A percentile compares a stretch with the other conserved stretches of the same genome.
Conservation (phyloP, 1,140 invertebrate species). For the Cydia splendana region DNA sequence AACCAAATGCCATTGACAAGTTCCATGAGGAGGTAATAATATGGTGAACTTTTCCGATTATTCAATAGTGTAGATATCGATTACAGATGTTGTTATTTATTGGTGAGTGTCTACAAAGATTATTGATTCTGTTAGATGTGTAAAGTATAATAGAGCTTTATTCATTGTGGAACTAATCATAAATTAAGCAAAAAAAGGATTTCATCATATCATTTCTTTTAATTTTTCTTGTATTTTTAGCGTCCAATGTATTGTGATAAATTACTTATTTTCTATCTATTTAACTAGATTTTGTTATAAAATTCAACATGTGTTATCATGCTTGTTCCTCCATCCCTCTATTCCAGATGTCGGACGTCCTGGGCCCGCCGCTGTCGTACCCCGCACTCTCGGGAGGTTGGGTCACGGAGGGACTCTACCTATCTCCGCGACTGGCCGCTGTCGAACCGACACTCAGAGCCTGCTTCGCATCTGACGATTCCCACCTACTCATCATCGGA, state of each 20-base stretch:
- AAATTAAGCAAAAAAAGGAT: too few relatives aligned
- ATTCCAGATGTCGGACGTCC: conserved; percentile 41
- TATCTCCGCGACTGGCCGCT: conserved; percentile 42
- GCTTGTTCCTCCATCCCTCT: not conserved
- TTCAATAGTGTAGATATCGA: not conserved
- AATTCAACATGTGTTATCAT: not conserved
- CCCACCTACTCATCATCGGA: conserved; percentile 47
- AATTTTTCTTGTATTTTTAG: too few relatives aligned
- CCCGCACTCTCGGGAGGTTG: conserved; percentile 33
- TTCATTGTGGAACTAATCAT: too few relatives aligned
- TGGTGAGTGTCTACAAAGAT: too few relatives aligned
- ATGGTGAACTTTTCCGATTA: not conserved
- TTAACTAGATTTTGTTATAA: too few relatives aligned
- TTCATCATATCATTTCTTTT: too few relatives aligned
- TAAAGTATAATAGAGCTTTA: too few relatives aligned
- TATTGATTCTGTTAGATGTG: too few relatives aligned
- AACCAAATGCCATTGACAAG: conserved; percentile 54
- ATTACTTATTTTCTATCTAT: too few relatives aligned
- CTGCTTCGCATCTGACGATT: conserved; percentile 32
- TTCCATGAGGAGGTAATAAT: conserved; percentile 63
- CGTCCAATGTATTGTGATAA: too few relatives aligned
- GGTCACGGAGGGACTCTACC: conserved; percentile 39
- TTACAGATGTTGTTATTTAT: too few relatives aligned
- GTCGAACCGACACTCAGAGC: conserved; percentile 37
- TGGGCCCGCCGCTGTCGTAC: conserved; percentile 37